Conservation (phyloP, 1,140 invertebrate species). For the Hypsibius dujardini region DNA sequence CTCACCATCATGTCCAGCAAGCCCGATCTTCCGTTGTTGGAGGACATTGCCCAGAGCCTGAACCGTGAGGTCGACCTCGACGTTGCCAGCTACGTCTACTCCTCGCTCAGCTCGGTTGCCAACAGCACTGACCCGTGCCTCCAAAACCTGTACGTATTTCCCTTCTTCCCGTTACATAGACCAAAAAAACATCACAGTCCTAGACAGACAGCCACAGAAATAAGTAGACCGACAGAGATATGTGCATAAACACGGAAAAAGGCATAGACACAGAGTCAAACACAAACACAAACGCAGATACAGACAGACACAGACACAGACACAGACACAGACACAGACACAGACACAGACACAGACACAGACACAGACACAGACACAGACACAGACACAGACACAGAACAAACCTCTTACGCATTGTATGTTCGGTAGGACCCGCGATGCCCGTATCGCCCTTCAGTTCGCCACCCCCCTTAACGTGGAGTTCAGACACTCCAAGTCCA, state of each 20-base stretch:
- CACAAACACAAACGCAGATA: too few species aligned
- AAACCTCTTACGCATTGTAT: not conserved
- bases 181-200: too few species aligned
- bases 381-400: too few species aligned
- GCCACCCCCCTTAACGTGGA: conserved; percentile 4
- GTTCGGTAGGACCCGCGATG: conserved; percentile 5
- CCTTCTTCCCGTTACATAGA: too few species aligned
- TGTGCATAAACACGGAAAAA: too few species aligned
- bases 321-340: too few species aligned
- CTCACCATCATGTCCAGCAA: conserved; percentile 22
- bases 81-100: conserved; percentile 28
- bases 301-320: too few species aligned
- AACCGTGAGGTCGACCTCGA: conserved; percentile 25
- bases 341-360: too few species aligned
- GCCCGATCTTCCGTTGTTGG: conserved; percentile 23
- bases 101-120: conserved; percentile 24
- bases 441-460: not conserved
- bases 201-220: too few species aligned
- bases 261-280: too few species aligned
- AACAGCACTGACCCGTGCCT: conserved; percentile 23
- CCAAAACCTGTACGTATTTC: conserved; percentile 11
- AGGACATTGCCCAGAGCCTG: conserved; percentile 25
- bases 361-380: too few species aligned
- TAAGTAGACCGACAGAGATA: too few species aligned
- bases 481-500: not conserved